These are phyloP conservation scores for Anhinga rufa DNA, from an alignment of 2,113 vertebrate genomes.

Conservation along the genomic window DNA sequence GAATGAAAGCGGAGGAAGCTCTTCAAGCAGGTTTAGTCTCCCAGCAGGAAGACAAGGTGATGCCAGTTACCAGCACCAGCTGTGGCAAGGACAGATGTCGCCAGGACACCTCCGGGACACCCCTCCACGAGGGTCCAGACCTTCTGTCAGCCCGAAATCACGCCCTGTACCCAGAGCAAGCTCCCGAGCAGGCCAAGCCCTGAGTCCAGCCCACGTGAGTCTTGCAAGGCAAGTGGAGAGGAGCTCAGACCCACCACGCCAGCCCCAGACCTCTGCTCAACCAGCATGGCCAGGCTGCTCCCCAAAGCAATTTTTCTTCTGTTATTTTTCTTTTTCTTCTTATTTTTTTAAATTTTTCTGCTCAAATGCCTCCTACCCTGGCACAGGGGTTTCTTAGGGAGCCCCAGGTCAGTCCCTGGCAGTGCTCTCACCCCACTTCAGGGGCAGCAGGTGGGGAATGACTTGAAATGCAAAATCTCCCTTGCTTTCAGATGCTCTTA, in stretches of 20 bases:
- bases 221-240: background rate
- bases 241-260: background rate
- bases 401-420: background rate
- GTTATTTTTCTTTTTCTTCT: background rate
- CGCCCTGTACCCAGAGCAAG: background rate
- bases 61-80: background rate
- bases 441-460: background rate
- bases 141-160: background rate
- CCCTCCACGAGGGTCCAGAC: background rate
- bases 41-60: background rate
- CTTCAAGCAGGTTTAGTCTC: background rate
- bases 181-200: background rate
- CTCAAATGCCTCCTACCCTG: background rate
- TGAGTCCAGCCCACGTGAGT: rapidly evolving
- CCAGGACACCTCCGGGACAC: background rate
- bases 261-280: background rate
- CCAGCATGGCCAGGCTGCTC: background rate
- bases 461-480: background rate
- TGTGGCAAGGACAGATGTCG: background rate
- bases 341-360: background rate
- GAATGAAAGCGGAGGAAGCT: background rate
- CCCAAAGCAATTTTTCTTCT: background rate
- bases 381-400: background rate
- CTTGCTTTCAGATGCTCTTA: background rate
- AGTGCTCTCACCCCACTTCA: background rate